A percentile compares a stretch with the other conserved stretches of the same genome.
These are phyloP conservation scores for Polyommatus icarus DNA, from an alignment of 2,888 invertebrate species.

Conservation along the genomic window DNA sequence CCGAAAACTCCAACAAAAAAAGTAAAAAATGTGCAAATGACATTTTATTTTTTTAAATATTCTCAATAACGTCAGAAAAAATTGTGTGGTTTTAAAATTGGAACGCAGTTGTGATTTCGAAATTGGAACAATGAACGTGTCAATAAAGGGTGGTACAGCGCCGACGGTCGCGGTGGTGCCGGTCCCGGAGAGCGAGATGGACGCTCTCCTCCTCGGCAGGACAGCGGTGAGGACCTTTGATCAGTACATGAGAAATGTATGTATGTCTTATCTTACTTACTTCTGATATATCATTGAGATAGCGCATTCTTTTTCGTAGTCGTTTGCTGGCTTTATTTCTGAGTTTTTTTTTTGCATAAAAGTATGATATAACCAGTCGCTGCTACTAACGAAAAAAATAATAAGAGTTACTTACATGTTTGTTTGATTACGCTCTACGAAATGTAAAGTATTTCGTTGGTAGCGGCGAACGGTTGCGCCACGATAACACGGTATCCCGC, in stretches of 20 bases:
- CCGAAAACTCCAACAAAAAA: not conserved
- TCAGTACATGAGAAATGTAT: constrained; percentile 79
- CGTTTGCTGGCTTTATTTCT: too few relatives aligned
- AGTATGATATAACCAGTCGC: not conserved
- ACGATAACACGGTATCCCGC: too few relatives aligned
- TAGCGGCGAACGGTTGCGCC: too few relatives aligned
- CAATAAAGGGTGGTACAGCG: constrained; percentile 66
- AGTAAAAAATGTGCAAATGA: not conserved
- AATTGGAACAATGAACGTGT: constrained; percentile 58
- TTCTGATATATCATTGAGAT: constrained; percentile 32
- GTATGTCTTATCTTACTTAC: constrained; percentile 52
- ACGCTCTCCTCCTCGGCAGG: constrained; percentile 87
- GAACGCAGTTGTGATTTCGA: not conserved
- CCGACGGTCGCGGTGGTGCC: constrained; percentile 82
- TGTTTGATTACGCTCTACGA: too few relatives aligned
- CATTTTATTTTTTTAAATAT: not conserved
- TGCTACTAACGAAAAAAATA: too few relatives aligned
- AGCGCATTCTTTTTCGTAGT: not conserved
- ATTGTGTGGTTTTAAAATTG: not conserved
- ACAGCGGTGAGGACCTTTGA: constrained; percentile 87
- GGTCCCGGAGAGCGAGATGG: constrained; percentile 88
- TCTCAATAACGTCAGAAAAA: not conserved
- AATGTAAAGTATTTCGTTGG: too few relatives aligned
- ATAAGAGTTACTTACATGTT: too few relatives aligned
- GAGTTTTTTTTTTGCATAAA: not conserved